These are phyloP conservation scores for Aplochiton taeniatus DNA, from an alignment of 2,797 vertebrate species.

Conservation along the genomic window DNA sequence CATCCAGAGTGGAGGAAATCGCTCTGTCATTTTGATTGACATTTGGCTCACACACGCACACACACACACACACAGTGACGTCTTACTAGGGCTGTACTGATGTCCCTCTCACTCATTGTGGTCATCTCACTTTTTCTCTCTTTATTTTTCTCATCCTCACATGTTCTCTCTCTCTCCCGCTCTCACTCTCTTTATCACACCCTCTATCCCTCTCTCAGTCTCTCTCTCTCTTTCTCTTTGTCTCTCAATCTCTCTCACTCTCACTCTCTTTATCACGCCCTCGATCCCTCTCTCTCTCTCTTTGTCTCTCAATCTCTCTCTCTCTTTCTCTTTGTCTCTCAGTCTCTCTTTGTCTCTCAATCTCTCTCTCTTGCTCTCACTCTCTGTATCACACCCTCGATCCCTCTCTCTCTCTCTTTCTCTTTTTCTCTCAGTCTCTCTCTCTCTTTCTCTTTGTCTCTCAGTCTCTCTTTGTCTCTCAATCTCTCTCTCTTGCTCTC, in stretches of 20 bases:
- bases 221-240: too few species aligned
- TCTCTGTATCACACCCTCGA: too few species aligned
- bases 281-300: not conserved
- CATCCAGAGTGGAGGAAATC: conserved; percentile 21
- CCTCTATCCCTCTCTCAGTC: too few species aligned
- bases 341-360: conserved; percentile 12
- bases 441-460: not conserved
- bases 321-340: not conserved
- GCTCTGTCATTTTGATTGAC: conserved; percentile 42
- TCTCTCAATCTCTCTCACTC: too few species aligned
- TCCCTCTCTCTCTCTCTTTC: not conserved
- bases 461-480: not conserved
- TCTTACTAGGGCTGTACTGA: not conserved
- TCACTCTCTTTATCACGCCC: too few species aligned
- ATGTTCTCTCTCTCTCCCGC: not conserved
- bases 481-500: not conserved
- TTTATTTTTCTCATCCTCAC: not conserved
- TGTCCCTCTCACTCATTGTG: not conserved
- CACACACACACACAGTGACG: conserved; percentile 5
- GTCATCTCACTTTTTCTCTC: too few species aligned
- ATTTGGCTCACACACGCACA: conserved; percentile 3
- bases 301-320: not conserved
- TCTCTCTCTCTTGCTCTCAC: not conserved
- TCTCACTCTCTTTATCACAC: too few species aligned
- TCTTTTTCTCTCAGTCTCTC: not conserved